Conservation (phyloP, 2,797 vertebrate species). For the Netta rufina region DNA sequence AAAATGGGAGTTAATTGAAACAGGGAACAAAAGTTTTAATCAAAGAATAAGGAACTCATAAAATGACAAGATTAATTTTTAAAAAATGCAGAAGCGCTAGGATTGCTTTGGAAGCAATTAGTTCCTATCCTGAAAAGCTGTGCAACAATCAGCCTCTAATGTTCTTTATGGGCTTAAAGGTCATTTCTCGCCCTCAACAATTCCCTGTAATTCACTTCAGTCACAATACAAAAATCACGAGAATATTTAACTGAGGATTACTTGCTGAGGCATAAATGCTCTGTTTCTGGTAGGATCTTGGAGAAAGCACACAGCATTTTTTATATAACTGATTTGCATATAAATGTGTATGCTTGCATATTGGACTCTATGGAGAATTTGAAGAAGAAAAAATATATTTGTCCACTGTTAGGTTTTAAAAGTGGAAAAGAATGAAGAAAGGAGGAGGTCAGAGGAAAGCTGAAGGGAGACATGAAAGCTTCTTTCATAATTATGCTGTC, state of each 20-base stretch:
- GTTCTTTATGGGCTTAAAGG: conserved; percentile 52
- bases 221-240: conserved; percentile 15
- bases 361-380: background rate
- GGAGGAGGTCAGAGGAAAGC: background rate
- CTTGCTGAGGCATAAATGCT: conserved; percentile 2
- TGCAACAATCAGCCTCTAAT: conserved; percentile 30
- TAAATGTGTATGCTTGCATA: background rate
- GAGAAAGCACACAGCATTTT: background rate
- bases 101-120: conserved; percentile 36
- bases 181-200: conserved; percentile 28
- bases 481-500: background rate
- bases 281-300: background rate
- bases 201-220: conserved; percentile 23
- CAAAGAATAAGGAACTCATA: background rate
- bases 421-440: background rate
- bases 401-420: background rate
- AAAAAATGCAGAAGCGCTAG: background rate
- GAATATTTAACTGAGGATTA: conserved; percentile 34
- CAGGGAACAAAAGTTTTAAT: conserved; percentile 39
- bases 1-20: conserved; percentile 29
- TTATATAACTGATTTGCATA: background rate
- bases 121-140: conserved; percentile 13
- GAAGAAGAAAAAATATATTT: background rate
- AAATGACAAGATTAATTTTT: conserved; percentile 34
- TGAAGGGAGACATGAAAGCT: background rate